A percentile compares a stretch with the other conserved stretches of the same genome.
phyloP scores from a whole-genome alignment of 2,888 invertebrate species.

The Ophonus ardosiacus region DNA sequence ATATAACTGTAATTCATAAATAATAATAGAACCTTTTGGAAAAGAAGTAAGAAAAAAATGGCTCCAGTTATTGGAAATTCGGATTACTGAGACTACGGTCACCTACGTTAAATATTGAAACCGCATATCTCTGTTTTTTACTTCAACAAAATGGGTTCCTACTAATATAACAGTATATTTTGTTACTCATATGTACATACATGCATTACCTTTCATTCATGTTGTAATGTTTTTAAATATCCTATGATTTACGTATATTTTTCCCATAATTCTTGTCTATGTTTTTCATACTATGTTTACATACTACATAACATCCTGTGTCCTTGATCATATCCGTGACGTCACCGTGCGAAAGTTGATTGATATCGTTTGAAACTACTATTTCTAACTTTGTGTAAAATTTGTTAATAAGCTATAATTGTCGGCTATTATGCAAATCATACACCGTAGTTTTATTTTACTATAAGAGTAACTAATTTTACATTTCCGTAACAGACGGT shows the following conservation, averaged over 20 bases:
- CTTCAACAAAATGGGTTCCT: too few relatives aligned
- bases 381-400: background rate
- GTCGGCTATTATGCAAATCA: too few relatives aligned
- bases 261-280: background rate
- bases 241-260: background rate
- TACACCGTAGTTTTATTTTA: background rate
- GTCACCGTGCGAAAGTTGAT: background rate
- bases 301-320: background rate
- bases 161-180: too few relatives aligned
- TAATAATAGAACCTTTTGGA: too few relatives aligned
- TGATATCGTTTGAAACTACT: background rate
- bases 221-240: background rate
- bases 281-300: background rate
- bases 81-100: too few relatives aligned
- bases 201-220: too few relatives aligned
- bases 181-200: too few relatives aligned
- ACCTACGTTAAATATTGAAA: too few relatives aligned
- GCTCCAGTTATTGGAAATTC: too few relatives aligned
- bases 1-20: too few relatives aligned
- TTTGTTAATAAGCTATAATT: background rate
- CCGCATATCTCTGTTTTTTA: too few relatives aligned
- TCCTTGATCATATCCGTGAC: background rate
- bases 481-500: background rate
- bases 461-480: background rate
- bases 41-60: too few relatives aligned